Base-by-base conservation (phyloP, 1,140 invertebrate genomes). In the Agrypnia vestita region DNA sequence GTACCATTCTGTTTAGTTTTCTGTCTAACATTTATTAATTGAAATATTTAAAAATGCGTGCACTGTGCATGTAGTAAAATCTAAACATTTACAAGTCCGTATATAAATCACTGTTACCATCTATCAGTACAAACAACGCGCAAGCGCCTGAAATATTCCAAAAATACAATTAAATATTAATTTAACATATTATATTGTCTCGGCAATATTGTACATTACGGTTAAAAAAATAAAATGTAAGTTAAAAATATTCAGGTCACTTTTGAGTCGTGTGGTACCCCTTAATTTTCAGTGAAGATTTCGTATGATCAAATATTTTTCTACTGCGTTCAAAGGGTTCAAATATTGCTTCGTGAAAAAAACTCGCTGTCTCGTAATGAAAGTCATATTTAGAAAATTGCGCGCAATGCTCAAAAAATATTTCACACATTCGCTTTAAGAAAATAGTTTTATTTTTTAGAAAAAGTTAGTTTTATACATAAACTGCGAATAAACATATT, bases 251-350 rank as follows among this genome's bases (percentile, higher is more conserved):
- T 51, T 71, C 67, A 21, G 67, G 44, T 71, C 51, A 35, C 21
- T 69, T 43, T 53, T 8, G 51, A 9, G 44, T 73, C 19, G 46
- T 21, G 12, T 19, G 10, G 11, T 47, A 53, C 13, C 15, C 69
- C 13, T 53, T 73, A 10, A 13, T 8, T 55, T 25, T 25, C n/a
- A 13, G 56, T 44, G 44, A 62, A 76, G 73, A 76, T 47, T 53
- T 59, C 44, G 73, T 59, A 76, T 62, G 73, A 76, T 76, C 73
- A 62, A 76, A 62, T 59, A 76, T 55, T 55, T 73, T 35, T n/a
- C 11, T 49, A 47, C 6, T 6, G 25, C 25, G 1, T 35, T 35
- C 1, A 35, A 3, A 35, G 25, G 25, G 25, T 35, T 35, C 1
- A 35, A 35, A 35, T 35, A 35, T 6, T 35, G 25, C 6, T 35